phyloP scores from a whole-genome alignment of 1,140 invertebrate genomes.

The Grapholita molesta region DNA sequence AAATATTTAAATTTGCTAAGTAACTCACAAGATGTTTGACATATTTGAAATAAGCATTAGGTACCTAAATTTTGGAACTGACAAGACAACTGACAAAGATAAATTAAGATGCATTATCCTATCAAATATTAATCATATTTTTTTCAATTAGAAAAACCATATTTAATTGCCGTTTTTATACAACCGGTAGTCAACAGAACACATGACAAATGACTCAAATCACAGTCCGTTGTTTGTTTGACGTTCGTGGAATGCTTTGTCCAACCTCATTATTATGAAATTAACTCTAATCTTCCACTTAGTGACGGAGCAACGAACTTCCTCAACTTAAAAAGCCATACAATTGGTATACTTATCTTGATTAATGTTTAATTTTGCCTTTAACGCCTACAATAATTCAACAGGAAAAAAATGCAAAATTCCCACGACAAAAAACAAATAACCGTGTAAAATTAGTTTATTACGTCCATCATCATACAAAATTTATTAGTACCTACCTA shows the following conservation, averaged over 20 bases:
- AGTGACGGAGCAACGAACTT: constrained; percentile 55
- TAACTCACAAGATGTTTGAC: too few species aligned
- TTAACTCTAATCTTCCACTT: constrained; percentile 63
- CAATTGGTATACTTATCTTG: constrained; percentile 29
- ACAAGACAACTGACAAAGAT: neutral
- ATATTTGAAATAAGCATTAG: too few species aligned
- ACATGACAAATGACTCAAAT: constrained; percentile 14
- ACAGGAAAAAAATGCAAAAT: neutral
- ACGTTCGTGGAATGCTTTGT: constrained; percentile 14
- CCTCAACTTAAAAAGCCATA: constrained; percentile 33
- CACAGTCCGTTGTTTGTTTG: neutral
- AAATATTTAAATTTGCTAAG: too few species aligned
- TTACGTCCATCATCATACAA: constrained; percentile 34
- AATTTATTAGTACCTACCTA: constrained; percentile 33
- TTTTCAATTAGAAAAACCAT: neutral
- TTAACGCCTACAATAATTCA: constrained; percentile 7
- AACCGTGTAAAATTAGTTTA: constrained; percentile 41
- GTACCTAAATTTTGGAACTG: too few species aligned
- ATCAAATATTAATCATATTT: neutral
- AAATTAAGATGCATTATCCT: neutral
- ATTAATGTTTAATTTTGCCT: constrained; percentile 42
- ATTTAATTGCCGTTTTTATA: constrained; percentile 13
- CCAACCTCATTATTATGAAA: constrained; percentile 62
- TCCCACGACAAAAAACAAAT: constrained; percentile 34
- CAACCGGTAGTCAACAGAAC: neutral